Base-by-base conservation (phyloP, 2,888 invertebrate species). In the Pogonocherus hispidulus region DNA sequence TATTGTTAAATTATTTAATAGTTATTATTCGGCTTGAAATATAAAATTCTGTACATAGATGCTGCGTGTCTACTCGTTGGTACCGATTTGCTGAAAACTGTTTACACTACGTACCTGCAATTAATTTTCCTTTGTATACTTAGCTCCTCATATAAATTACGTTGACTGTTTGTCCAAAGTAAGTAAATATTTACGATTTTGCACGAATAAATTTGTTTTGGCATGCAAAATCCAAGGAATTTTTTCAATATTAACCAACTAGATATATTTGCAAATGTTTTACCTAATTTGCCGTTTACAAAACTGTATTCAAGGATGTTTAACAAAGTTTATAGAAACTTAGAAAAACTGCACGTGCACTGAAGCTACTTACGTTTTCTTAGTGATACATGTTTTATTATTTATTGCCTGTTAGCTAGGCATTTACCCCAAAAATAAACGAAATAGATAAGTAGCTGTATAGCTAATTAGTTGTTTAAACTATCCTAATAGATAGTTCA, bases 111-210 rank as follows among this genome's bases (percentile, higher is more conserved):
- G 20, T 46, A 47, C n/a, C n/a, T 47, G 4, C 51, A 51, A 62
- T 62, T 62, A 62, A 59, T 62, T 62, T 51, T 51, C 62, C 14
- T 37, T 37, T 62, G 16, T 51, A 35, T 62, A 62, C 51, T 0
- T 16, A 20, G 49, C 49, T 35, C 19, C 62, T 51, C 19, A 51
- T 62, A 37, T 51, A 62, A 62, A 62, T 62, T 62, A 62, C 18
- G 20, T 22, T 51, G 6, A 20, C 3, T 59, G 65, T 65, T 57
- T 65, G 52, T 41, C n/a, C 20, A 41, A 57, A 11, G 44, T 59
- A 49, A 11, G 59, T 59, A 49, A 65, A 65, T 57, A 65, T 65
- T 65, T 65, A 52, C 41, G 52, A 41, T 51, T 57, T 65, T 51
- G 65, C 57, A 18, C 55, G 54, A 44, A 46, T 51, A 65, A 57